phyloP scores from a whole-genome alignment of 2,797 vertebrate species.

The Micropoecilia bifurca region DNA sequence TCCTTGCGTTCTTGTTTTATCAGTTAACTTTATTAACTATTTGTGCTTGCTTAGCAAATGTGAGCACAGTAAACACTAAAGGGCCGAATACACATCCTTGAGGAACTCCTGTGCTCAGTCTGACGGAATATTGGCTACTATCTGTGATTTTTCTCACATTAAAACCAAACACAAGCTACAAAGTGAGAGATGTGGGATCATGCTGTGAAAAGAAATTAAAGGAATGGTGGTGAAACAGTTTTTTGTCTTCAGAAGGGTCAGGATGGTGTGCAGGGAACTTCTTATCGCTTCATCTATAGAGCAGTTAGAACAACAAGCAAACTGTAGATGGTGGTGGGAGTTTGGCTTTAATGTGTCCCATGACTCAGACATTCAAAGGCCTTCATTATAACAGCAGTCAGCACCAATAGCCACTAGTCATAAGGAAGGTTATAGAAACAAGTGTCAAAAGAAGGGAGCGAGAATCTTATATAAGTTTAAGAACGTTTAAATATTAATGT shows the following conservation, averaged over 20 bases:
- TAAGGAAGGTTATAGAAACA: neutral
- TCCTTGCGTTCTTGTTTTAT: neutral
- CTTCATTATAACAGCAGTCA: neutral
- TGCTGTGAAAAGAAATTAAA: neutral
- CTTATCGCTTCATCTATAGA: neutral
- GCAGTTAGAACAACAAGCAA: constrained; percentile 6
- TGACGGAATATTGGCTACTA: neutral
- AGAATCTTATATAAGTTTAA: neutral
- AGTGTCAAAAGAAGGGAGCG: neutral
- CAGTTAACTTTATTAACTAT: neutral
- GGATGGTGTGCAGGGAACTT: neutral
- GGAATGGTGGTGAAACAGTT: neutral
- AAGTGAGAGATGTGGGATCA: neutral
- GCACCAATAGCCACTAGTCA: neutral
- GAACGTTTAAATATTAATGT: neutral
- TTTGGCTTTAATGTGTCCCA: neutral
- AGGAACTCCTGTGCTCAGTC: neutral
- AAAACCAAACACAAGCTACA: neutral
- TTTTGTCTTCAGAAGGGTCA: neutral
- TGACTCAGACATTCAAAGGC: neutral
- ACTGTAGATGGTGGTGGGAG: constrained; percentile 3
- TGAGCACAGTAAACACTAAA: neutral
- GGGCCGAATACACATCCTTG: neutral
- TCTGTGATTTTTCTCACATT: neutral
- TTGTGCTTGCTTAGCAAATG: neutral